Conservation (phyloP, 2,113 vertebrate genomes). For the Grallaria varia region DNA sequence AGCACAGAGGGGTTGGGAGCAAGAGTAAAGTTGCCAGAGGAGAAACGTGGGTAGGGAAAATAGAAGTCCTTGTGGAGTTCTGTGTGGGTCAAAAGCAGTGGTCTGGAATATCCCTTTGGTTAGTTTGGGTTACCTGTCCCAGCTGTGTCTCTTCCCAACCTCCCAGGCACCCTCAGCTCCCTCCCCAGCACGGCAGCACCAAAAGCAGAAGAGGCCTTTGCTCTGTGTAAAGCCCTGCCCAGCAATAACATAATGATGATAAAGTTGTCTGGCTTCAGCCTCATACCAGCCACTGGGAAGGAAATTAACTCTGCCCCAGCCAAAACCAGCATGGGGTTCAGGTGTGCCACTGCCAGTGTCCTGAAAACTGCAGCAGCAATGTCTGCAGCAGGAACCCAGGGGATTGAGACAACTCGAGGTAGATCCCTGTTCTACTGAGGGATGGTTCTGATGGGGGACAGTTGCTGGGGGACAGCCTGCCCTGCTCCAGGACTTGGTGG, state of each 20-base stretch:
- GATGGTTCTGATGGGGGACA: too few relatives aligned
- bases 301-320: not conserved
- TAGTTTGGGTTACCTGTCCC: not conserved
- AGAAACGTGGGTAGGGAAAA: not conserved
- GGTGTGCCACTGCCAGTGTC: accelerated
- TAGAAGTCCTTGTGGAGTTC: not conserved
- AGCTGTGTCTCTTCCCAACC: not conserved
- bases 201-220: not conserved
- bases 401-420: not conserved
- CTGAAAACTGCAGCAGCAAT: too few relatives aligned
- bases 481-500: not conserved
- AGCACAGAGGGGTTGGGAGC: not conserved
- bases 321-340: not conserved
- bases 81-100: not conserved
- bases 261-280: too few relatives aligned
- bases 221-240: not conserved
- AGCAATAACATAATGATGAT: too few relatives aligned
- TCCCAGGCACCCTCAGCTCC: not conserved
- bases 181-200: not conserved
- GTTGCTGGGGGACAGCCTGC: not conserved
- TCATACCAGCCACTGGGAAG: not conserved
- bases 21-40: not conserved
- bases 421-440: not conserved
- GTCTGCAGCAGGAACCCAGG: not conserved
- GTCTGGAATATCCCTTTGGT: not conserved